Evolutionary conservation across 2,888 invertebrate species (phyloP).

Genomic region (Cataglyphis albicans): DNA sequence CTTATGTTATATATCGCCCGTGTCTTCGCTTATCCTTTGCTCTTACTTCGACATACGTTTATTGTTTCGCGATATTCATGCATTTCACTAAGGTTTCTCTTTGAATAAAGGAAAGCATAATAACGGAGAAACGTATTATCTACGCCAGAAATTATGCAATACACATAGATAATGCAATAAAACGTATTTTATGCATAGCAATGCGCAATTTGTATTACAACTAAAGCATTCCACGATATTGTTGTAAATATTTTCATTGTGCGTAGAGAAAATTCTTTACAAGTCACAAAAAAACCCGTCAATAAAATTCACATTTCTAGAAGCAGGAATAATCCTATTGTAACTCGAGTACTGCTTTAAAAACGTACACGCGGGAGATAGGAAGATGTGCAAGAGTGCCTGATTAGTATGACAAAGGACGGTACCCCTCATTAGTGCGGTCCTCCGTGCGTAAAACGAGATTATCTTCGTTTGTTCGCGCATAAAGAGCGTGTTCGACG

Average conservation of each 20-base stretch:
- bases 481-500: constrained; percentile 65
- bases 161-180: constrained; percentile 15
- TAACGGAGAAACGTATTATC: constrained; percentile 30
- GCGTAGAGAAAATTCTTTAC: constrained; percentile 1
- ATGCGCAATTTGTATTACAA: constrained; percentile 9
- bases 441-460: constrained; percentile 75
- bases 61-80: constrained; percentile 34
- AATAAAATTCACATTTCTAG: constrained; percentile 50
- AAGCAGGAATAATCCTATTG: constrained; percentile 41
- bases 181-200: background rate
- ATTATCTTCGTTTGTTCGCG: constrained; percentile 76
- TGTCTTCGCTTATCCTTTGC: constrained; percentile 20
- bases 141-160: constrained; percentile 30
- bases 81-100: background rate
- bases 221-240: background rate
- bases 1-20: constrained; percentile 34
- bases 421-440: constrained; percentile 69
- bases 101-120: constrained; percentile 18
- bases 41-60: constrained; percentile 12
- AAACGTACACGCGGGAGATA: constrained; percentile 38
- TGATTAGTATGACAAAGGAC: constrained; percentile 62
- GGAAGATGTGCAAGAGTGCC: constrained; percentile 37
- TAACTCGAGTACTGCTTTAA: constrained; percentile 37
- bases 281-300: background rate
- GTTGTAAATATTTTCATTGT: background rate